These are phyloP conservation scores for Gavia stellata DNA, from an alignment of 2,113 vertebrate species.

Conservation along the genomic window DNA sequence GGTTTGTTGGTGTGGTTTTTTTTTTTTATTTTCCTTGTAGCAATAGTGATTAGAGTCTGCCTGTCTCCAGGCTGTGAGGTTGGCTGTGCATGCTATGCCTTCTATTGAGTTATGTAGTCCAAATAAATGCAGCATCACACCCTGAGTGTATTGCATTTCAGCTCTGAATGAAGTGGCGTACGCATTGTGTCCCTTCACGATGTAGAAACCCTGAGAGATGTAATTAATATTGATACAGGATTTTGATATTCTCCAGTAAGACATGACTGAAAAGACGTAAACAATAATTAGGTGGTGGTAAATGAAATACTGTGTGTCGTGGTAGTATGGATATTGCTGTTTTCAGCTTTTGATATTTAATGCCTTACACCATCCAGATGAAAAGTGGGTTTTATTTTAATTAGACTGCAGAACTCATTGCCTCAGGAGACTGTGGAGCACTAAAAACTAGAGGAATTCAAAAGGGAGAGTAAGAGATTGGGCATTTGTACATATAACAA, in stretches of 20 bases:
- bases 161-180: neutral
- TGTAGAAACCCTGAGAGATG: neutral
- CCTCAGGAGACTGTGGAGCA: neutral
- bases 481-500: neutral
- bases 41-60: neutral
- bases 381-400: neutral
- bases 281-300: neutral
- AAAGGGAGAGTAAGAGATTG: neutral
- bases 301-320: neutral
- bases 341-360: slow-evolving; percentile 27
- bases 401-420: neutral
- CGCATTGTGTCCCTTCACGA: neutral
- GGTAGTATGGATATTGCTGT: neutral
- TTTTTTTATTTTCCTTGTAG: neutral
- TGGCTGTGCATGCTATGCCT: neutral
- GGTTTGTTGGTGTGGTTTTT: neutral
- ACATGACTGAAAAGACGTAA: neutral
- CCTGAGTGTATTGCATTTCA: neutral
- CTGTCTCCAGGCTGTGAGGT: neutral
- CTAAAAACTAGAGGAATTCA: neutral
- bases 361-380: neutral
- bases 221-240: neutral
- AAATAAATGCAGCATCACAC: neutral
- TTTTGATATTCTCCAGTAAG: neutral
- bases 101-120: neutral